Evolutionary conservation across 2,888 invertebrate genomes (phyloP), one percentile per base, ranked within the genome.

Genomic region (Schizaphis graminum): DNA sequence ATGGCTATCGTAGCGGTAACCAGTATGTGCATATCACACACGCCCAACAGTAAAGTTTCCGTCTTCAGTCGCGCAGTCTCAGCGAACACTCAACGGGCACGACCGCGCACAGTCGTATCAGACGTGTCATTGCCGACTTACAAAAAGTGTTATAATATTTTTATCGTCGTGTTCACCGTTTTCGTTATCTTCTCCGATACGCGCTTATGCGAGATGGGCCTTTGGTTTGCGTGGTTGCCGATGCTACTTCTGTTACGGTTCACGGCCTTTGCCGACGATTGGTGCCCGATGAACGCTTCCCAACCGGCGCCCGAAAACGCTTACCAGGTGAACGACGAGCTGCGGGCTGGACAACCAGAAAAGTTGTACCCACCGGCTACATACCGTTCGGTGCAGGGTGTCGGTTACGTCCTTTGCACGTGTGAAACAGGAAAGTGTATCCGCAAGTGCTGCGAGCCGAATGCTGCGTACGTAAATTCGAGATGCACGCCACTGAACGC

Each of bases 341-440:
- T 91, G 85, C 35, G 57, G 91, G 28, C 41, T n/a, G 57, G 44
- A 11, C n/a, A 77, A 26, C 91, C 91, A 26, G 57, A 41, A 8
- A 41, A 21, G 21, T 0, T 53, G 53, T 91, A 91, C 21, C 21
- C 84, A 10, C 84, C 21, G 85, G 21, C 67, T 8, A 67, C 44
- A 41, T 92, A 88, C 53, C 53, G 87, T 2, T 1, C 67, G 28
- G 49, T 35, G 0, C 88, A 28, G 61, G 87, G 21, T n/a, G 88
- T 88, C 49, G 88, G 92, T 28, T 92, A 44, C 88, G 92, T 44
- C 49, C 41, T 92, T 67, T 92, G 92, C 92, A 28, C 67, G 67
- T 92, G 92, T 41, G 35, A 13, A 4, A 41, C 26, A 10, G 44
- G 77, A 41, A 21, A 53, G 67, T 92, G 92, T 53, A 26, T 92